Conservation (phyloP, 2,797 vertebrate genomes). For the Lutjanus argentimaculatus region DNA sequence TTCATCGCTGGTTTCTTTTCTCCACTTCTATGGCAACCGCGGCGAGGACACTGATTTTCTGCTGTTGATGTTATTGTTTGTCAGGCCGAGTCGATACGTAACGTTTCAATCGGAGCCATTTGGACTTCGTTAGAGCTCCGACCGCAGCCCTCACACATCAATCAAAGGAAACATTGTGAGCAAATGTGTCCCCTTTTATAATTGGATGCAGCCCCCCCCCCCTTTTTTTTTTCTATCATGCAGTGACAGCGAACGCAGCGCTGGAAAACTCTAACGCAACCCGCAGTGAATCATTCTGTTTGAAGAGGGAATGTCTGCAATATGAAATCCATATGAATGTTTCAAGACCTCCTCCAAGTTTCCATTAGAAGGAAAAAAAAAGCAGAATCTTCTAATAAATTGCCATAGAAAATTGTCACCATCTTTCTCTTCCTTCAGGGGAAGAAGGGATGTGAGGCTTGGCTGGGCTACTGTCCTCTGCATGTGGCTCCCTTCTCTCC, state of each 20-base stretch:
- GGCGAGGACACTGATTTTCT: constrained; percentile 57
- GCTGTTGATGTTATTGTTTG: constrained; percentile 78
- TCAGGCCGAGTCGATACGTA: constrained; percentile 79
- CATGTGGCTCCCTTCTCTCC: constrained; percentile 54
- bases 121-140: constrained; percentile 75
- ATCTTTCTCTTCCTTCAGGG: constrained; percentile 55
- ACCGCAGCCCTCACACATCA: constrained; percentile 78
- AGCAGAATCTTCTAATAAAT: constrained; percentile 61
- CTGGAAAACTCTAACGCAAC: constrained; percentile 73
- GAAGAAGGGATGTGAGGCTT: constrained; percentile 33
- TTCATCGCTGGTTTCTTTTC: constrained; percentile 56
- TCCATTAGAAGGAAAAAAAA: constrained; percentile 54
- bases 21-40: constrained; percentile 44
- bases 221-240: constrained; percentile 50
- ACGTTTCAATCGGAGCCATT: constrained; percentile 79
- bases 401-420: constrained; percentile 65
- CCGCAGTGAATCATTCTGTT: constrained; percentile 78
- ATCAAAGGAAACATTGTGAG: constrained; percentile 75
- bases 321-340: constrained; percentile 83
- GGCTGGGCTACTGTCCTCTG: constrained; percentile 64
- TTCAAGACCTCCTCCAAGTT: constrained; percentile 77
- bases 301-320: constrained; percentile 75
- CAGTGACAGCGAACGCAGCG: constrained; percentile 60
- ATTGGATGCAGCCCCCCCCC: constrained; percentile 73
- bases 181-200: constrained; percentile 79